These are phyloP conservation scores for Opisthocomus hoazin DNA, from an alignment of 2,113 vertebrate genomes.

Conservation along the genomic window DNA sequence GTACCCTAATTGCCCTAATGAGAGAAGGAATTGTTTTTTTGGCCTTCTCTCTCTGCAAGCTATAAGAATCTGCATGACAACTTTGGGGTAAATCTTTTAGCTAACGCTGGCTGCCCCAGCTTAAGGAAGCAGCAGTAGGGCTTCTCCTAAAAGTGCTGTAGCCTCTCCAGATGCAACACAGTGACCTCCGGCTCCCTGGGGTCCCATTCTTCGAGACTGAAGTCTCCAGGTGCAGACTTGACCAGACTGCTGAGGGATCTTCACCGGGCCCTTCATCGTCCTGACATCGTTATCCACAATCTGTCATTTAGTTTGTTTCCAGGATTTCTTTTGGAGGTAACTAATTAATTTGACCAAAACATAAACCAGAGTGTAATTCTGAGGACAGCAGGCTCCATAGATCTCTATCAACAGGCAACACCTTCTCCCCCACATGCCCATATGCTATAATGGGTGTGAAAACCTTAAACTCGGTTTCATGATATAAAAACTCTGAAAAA, in stretches of 20 bases:
- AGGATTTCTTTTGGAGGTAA: not conserved
- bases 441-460: not conserved
- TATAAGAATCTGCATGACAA: not conserved
- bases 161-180: accelerated
- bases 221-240: not conserved
- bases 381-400: not conserved
- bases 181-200: not conserved
- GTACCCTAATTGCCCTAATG: not conserved
- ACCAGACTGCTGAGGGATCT: not conserved
- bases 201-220: not conserved
- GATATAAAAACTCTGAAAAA: not conserved
- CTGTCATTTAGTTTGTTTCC: not conserved
- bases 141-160: not conserved
- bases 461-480: not conserved
- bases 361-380: not conserved
- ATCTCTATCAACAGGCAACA: not conserved
- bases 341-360: not conserved
- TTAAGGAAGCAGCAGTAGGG: not conserved
- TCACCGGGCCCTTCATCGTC: not conserved
- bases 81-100: not conserved
- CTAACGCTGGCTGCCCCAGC: not conserved
- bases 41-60: not conserved
- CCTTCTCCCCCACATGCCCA: not conserved
- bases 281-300: not conserved
- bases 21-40: not conserved